Evolutionary conservation across 1,140 invertebrate species (phyloP).

Genomic region (Temnothorax curvispinosus): DNA sequence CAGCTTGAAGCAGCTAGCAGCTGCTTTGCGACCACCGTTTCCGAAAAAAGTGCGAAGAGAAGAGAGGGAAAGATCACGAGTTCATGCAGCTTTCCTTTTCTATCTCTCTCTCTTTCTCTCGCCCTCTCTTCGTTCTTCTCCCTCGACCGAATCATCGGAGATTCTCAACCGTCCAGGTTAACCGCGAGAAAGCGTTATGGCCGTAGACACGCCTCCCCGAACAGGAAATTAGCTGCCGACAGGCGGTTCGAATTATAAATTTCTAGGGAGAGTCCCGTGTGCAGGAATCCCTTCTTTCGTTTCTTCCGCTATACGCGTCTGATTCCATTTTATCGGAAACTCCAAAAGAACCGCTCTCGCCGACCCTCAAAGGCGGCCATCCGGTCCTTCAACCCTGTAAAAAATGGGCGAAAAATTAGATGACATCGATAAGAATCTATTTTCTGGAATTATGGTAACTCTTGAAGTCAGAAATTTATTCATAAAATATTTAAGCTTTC

Average conservation of each 20-base stretch:
- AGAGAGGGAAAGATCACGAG: not conserved
- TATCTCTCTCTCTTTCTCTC: not conserved
- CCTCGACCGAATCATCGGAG: not conserved
- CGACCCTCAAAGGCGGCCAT: not conserved
- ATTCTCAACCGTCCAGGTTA: slow-evolving; percentile 14
- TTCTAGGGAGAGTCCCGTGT: slow-evolving; percentile 60
- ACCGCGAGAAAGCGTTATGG: slow-evolving; percentile 53
- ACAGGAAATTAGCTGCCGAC: slow-evolving; percentile 76
- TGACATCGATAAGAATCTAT: not conserved
- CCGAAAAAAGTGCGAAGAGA: slow-evolving; percentile 53
- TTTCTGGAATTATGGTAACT: not conserved
- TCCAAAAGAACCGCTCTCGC: slow-evolving; percentile 45
- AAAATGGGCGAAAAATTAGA: not conserved
- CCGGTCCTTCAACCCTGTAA: not conserved
- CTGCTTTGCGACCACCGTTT: slow-evolving; percentile 44
- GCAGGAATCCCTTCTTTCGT: slow-evolving; percentile 38
- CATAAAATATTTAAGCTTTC: not conserved
- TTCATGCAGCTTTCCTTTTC: not conserved
- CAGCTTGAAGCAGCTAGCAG: slow-evolving; percentile 6
- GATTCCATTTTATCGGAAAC: slow-evolving; percentile 62
- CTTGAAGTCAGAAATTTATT: not conserved
- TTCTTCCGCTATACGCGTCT: slow-evolving; percentile 43
- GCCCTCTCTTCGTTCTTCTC: not conserved
- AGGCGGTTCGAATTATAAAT: slow-evolving; percentile 76
- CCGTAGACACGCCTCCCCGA: slow-evolving; percentile 50